Evolutionary conservation across 2,888 invertebrate species (phyloP).

Genomic region (Drosophila acutilabella): DNA sequence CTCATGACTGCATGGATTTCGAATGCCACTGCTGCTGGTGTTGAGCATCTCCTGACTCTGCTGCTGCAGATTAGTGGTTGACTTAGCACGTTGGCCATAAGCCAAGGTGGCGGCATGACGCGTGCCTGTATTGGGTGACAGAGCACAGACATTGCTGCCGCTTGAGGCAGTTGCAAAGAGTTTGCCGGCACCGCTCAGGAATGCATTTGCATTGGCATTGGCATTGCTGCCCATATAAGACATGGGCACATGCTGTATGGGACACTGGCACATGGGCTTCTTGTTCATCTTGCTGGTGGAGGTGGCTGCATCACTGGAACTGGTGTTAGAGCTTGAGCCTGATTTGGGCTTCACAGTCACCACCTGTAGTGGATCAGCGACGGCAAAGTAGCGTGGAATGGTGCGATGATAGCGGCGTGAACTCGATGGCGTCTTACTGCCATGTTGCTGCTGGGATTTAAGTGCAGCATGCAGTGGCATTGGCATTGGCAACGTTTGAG

Average conservation of each 20-base stretch:
- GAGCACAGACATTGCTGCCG: slow-evolving; percentile 57
- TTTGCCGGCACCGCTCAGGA: slow-evolving; percentile 68
- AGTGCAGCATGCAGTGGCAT: slow-evolving; percentile 64
- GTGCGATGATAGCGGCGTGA: slow-evolving; percentile 85
- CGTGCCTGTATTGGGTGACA: slow-evolving; percentile 62
- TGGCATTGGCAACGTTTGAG: slow-evolving; percentile 75
- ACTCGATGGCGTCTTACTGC: slow-evolving; percentile 82
- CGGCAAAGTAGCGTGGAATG: slow-evolving; percentile 85
- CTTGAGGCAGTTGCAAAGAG: slow-evolving; percentile 50
- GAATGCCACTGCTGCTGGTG: slow-evolving; percentile 18
- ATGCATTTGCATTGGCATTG: slow-evolving; percentile 75
- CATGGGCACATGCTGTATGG: slow-evolving; percentile 85
- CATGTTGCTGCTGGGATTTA: slow-evolving; percentile 56
- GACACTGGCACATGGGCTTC: slow-evolving; percentile 85
- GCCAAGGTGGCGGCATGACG: slow-evolving; percentile 66
- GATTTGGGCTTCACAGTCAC: slow-evolving; percentile 51
- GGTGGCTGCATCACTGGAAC: slow-evolving; percentile 11
- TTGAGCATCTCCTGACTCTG: slow-evolving; percentile 65
- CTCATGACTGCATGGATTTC: slow-evolving; percentile 76
- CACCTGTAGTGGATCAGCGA: slow-evolving; percentile 81
- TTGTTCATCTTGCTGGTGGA: slow-evolving; percentile 61
- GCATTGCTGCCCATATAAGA: slow-evolving; percentile 85
- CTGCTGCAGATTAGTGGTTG: slow-evolving; percentile 65
- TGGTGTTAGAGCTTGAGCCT: slow-evolving; percentile 40
- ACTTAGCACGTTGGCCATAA: slow-evolving; percentile 75